Evolutionary conservation across 2,888 invertebrate genomes (phyloP).

Genomic region (Bibio marci): DNA sequence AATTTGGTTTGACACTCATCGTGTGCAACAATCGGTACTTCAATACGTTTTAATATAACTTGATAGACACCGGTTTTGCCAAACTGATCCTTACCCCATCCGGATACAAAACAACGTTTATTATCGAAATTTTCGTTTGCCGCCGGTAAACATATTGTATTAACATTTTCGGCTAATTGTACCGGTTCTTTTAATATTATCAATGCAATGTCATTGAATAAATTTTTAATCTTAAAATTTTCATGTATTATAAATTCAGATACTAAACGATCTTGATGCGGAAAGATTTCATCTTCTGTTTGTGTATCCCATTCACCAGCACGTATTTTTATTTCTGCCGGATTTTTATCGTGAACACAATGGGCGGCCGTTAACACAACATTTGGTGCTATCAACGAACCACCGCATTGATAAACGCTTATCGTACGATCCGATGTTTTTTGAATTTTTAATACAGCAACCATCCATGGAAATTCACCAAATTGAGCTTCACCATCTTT

Average conservation of each 20-base stretch:
- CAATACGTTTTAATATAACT: conserved; percentile 43
- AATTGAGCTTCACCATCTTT: conserved; percentile 47
- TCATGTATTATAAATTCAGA: conserved; percentile 35
- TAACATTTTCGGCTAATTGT: conserved; percentile 43
- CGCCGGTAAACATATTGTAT: conserved; percentile 42
- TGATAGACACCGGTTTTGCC: conserved; percentile 33
- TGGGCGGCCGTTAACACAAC: conserved; percentile 66
- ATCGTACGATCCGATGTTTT: conserved; percentile 29
- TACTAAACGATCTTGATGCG: conserved; percentile 47
- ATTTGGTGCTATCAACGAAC: conserved; percentile 53
- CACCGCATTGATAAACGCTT: conserved; percentile 61
- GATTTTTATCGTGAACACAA: conserved; percentile 32
- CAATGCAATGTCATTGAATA: conserved; percentile 53
- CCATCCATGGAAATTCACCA: conserved; percentile 75
- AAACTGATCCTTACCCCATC: conserved; percentile 46
- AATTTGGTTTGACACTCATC: conserved; percentile 28
- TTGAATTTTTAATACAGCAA: conserved; percentile 37
- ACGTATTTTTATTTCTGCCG: conserved; percentile 16
- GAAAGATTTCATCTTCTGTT: conserved; percentile 42
- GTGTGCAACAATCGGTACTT: conserved; percentile 42
- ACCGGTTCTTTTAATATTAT: conserved; percentile 41
- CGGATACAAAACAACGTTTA: conserved; percentile 46
- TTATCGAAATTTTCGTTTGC: conserved; percentile 28
- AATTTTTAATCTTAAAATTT: conserved; percentile 39
- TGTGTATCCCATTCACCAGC: conserved; percentile 61